Evolutionary conservation across 2,113 vertebrate species (phyloP).

Genomic region (Rutilus rutilus): DNA sequence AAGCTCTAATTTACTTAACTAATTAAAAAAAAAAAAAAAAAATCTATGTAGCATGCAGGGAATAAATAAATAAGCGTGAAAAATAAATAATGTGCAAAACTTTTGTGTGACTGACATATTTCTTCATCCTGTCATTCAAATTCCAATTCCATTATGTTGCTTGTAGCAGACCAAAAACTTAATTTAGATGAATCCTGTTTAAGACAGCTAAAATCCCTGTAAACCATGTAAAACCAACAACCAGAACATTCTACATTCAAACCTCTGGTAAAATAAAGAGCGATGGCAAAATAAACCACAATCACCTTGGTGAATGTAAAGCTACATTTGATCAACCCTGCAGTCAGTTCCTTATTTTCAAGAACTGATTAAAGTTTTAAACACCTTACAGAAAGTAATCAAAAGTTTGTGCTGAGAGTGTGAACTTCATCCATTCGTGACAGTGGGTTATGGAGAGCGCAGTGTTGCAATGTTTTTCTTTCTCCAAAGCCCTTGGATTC

Average conservation of each 20-base stretch:
- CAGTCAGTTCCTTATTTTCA: slow-evolving; percentile 46
- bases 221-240: not conserved
- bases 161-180: not conserved
- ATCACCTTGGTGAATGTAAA: not conserved
- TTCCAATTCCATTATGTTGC: not conserved
- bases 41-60: not conserved
- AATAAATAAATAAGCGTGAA: not conserved
- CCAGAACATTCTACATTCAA: not conserved
- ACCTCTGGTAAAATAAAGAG: not conserved
- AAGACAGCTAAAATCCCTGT: not conserved
- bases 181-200: not conserved
- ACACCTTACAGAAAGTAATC: slow-evolving; percentile 44
- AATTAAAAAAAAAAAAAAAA: not conserved
- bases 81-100: not conserved
- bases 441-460: slow-evolving; percentile 6
- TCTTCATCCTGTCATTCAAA: not conserved
- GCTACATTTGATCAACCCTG: slow-evolving; percentile 32
- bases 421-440: slow-evolving; percentile 45
- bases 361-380: slow-evolving; percentile 47
- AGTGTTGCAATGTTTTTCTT: not conserved
- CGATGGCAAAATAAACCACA: not conserved
- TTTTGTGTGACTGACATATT: not conserved
- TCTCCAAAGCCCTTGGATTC: slow-evolving; percentile 15
- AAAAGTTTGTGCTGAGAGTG: slow-evolving; percentile 42
- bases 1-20: not conserved